A percentile compares a stretch with the other conserved stretches of the same genome.
Conservation (phyloP, 2,888 invertebrate species). For the Hipparchia semele region DNA sequence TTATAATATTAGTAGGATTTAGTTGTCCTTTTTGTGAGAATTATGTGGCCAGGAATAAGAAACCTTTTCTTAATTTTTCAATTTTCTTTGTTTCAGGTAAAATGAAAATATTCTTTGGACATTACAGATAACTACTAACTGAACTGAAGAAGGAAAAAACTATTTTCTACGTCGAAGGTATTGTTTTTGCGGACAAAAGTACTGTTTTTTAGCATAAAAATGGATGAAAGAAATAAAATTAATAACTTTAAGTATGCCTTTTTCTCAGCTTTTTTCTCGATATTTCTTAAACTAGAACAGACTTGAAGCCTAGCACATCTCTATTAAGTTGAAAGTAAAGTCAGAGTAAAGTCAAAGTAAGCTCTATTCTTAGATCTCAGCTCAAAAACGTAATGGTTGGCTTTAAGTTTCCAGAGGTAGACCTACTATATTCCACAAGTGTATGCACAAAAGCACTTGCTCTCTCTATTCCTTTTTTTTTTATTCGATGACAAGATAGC, state of each 20-base stretch:
- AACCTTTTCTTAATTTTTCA: background rate
- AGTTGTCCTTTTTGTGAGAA: background rate
- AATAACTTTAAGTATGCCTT: background rate
- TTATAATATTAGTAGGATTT: too few species aligned
- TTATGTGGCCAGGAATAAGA: background rate
- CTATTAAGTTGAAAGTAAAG: too few species aligned
- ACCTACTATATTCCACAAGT: too few species aligned
- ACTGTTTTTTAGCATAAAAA: background rate
- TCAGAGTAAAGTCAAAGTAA: too few species aligned
- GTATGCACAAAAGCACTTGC: too few species aligned
- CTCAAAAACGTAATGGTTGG: too few species aligned
- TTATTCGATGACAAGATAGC: too few species aligned
- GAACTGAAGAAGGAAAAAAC: background rate
- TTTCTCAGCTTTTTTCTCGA: background rate
- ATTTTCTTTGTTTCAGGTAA: constrained; percentile 8
- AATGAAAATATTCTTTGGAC: background rate
- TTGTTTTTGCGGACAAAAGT: background rate
- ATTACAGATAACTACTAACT: background rate
- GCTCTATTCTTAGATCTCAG: too few species aligned
- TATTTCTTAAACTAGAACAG: too few species aligned
- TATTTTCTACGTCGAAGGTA: background rate
- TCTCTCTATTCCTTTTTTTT: too few species aligned
- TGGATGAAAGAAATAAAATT: background rate
- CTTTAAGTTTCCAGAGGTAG: too few species aligned
- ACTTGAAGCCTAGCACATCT: too few species aligned